phyloP scores from a whole-genome alignment of 2,888 invertebrate species.

The Polyommatus icarus region DNA sequence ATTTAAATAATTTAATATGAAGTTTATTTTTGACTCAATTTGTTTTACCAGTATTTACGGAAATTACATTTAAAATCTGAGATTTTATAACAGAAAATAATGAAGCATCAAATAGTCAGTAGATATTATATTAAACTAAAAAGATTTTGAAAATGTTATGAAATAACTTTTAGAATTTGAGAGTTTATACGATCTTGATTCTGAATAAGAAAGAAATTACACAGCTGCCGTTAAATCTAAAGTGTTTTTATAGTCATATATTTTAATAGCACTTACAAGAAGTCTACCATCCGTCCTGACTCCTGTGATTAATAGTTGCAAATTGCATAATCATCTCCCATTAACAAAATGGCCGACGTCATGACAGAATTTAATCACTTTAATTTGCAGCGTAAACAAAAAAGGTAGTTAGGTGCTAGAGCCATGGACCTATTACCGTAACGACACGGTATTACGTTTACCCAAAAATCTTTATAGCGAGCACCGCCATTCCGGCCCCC shows the following conservation, averaged over 20 bases:
- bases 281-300: background rate
- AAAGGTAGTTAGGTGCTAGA: slow-evolving; percentile 25
- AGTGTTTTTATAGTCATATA: background rate
- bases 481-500: slow-evolving; percentile 59
- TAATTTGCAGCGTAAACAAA: slow-evolving; percentile 37
- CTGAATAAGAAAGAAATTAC: background rate
- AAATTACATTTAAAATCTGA: too few relatives aligned
- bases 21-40: too few relatives aligned
- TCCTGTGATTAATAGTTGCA: slow-evolving; percentile 25
- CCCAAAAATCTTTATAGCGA: slow-evolving; percentile 73
- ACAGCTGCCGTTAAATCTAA: background rate
- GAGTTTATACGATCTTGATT: background rate
- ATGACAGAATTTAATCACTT: slow-evolving; percentile 28
- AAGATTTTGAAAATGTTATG: too few relatives aligned
- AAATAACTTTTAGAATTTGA: too few relatives aligned
- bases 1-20: too few relatives aligned
- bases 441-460: slow-evolving; percentile 75
- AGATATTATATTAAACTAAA: too few relatives aligned
- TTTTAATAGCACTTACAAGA: background rate
- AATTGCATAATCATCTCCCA: slow-evolving; percentile 27
- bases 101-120: too few relatives aligned
- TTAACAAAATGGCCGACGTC: slow-evolving; percentile 20
- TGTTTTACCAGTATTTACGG: too few relatives aligned
- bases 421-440: slow-evolving; percentile 66
- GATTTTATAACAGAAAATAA: too few relatives aligned